Conservation (phyloP, 2,113 vertebrate species). For the Macaca fascicularis region T2T-MFA8v1.1 NC_088376.1:135306501-135307000, state of each 20-base stretch:
- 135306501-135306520: neutral
- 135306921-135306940: neutral
- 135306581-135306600: neutral
- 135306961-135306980: neutral
- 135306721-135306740: neutral
- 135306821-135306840: neutral
- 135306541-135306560: neutral
- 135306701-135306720: neutral
- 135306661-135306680: neutral
- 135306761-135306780: neutral
- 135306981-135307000: neutral
- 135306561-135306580: neutral
- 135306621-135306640: too few relatives aligned
- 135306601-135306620: neutral
- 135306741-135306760: neutral
- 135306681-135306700: neutral
- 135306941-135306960: neutral
- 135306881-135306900: neutral
- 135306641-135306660: neutral
- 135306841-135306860: neutral
- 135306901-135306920: accelerated
- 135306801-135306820: neutral
- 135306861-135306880: neutral
- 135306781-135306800: neutral
- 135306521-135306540: neutral